phyloP scores from a whole-genome alignment of 2,113 vertebrate genomes.

The Psilopsiagon aurifrons region DNA sequence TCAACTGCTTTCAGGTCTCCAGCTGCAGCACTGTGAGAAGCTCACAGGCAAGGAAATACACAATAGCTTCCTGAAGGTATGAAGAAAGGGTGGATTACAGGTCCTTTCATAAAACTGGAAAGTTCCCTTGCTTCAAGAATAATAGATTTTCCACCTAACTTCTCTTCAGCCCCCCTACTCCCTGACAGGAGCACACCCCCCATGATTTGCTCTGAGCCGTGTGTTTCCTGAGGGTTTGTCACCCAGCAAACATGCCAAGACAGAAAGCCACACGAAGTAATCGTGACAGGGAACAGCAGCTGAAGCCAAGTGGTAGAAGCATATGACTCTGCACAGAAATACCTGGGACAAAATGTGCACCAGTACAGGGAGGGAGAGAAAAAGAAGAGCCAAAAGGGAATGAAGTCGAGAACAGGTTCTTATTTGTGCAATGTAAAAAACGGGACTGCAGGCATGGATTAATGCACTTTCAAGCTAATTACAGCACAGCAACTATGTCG shows the following conservation, averaged over 20 bases:
- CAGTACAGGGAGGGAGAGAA: not conserved
- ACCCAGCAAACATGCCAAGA: slow-evolving; percentile 4
- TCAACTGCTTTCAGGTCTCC: not conserved
- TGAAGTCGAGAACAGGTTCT: not conserved
- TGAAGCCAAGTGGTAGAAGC: not conserved
- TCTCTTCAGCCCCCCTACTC: not conserved
- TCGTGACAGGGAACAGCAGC: not conserved
- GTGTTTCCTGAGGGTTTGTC: slow-evolving; percentile 8
- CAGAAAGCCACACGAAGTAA: not conserved
- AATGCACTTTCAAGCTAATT: not conserved
- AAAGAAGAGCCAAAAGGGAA: not conserved
- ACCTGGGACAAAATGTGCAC: slow-evolving; percentile 26
- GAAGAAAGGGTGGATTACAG: not conserved
- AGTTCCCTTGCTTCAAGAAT: slow-evolving; percentile 17
- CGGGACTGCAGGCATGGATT: not conserved
- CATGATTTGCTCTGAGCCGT: not conserved
- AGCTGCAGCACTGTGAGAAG: not conserved
- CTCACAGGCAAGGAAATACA: not conserved
- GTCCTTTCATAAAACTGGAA: not conserved
- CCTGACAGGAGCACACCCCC: not conserved
- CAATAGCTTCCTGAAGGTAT: not conserved
- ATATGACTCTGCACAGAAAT: not conserved
- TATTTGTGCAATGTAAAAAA: not conserved
- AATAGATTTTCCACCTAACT: not conserved
- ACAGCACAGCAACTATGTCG: not conserved